Conservation (phyloP, 2,888 invertebrate genomes). For the Acrobeloides nanus region DNA sequence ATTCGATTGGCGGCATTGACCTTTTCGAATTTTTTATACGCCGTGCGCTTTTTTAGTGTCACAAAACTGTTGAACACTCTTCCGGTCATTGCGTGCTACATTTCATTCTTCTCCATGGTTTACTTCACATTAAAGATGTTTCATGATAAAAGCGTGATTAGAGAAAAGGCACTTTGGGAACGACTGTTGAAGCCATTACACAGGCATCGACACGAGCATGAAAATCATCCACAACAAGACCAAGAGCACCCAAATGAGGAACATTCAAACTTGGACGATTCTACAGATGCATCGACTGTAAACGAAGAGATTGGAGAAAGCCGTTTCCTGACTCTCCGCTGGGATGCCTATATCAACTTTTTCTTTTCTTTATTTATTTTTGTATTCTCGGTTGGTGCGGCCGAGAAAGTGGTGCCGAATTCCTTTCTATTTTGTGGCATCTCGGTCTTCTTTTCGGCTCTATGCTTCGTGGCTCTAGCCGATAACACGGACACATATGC, state of each 20-base stretch:
- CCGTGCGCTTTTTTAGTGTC: slow-evolving; percentile 29
- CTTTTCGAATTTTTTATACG: too few species aligned
- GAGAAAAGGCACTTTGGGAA: slow-evolving; percentile 24
- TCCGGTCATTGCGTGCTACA: slow-evolving; percentile 32
- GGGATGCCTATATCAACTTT: slow-evolving; percentile 43
- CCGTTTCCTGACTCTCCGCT: slow-evolving; percentile 25
- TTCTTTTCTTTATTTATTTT: slow-evolving; percentile 30
- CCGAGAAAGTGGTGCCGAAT: slow-evolving; percentile 32
- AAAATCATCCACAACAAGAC: too few species aligned
- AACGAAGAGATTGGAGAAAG: too few species aligned
- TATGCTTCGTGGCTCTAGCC: slow-evolving; percentile 35
- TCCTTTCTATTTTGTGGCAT: slow-evolving; percentile 36
- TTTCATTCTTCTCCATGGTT: slow-evolving; percentile 35
- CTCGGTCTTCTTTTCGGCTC: slow-evolving; percentile 26
- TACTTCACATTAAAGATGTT: slow-evolving; percentile 45
- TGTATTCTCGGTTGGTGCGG: slow-evolving; percentile 33
- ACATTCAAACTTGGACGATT: too few species aligned
- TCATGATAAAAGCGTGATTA: slow-evolving; percentile 16
- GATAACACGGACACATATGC: slow-evolving; percentile 32
- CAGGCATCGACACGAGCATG: too few species aligned
- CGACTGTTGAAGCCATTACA: slow-evolving; percentile 17
- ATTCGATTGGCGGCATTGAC: too few species aligned
- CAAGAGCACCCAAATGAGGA: too few species aligned
- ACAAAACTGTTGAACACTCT: slow-evolving; percentile 25
- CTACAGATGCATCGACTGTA: background rate